Evolutionary conservation across 53 echinoderm and acorn worm species (phyloP).

Genomic region (Mesocentrotus franciscanus): DNA sequence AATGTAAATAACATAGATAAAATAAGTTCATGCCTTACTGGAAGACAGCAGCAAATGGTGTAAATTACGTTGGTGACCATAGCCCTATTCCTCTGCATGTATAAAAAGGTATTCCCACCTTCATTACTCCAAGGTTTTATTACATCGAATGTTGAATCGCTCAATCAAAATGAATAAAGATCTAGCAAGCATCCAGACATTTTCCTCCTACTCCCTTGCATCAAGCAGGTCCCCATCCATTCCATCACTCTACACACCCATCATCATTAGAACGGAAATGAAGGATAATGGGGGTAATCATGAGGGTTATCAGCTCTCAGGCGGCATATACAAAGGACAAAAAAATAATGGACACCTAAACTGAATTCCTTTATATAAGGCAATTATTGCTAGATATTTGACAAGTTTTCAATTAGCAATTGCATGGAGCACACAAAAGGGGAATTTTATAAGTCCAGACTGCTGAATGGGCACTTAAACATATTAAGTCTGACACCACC

Average conservation of each 20-base stretch:
- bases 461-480: too few species aligned
- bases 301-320: neutral
- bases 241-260: neutral
- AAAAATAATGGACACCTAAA: neutral
- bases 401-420: neutral
- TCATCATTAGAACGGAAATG: constrained; percentile 4
- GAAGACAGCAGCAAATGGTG: too few species aligned
- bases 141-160: neutral
- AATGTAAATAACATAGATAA: too few species aligned
- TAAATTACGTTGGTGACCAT: too few species aligned
- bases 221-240: too few species aligned
- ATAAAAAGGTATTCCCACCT: neutral
- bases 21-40: too few species aligned
- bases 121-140: neutral
- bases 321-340: neutral
- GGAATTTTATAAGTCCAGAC: too few species aligned
- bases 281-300: neutral
- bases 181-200: neutral
- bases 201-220: neutral
- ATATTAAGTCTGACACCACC: too few species aligned
- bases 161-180: neutral
- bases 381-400: neutral
- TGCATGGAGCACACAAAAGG: too few species aligned
- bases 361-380: neutral
- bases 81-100: neutral